Percentiles rank a stretch among this genome's conserved stretches.
Evolutionary conservation across 2,797 vertebrate species (phyloP).

Genomic region (Hylomyscus alleni): DNA sequence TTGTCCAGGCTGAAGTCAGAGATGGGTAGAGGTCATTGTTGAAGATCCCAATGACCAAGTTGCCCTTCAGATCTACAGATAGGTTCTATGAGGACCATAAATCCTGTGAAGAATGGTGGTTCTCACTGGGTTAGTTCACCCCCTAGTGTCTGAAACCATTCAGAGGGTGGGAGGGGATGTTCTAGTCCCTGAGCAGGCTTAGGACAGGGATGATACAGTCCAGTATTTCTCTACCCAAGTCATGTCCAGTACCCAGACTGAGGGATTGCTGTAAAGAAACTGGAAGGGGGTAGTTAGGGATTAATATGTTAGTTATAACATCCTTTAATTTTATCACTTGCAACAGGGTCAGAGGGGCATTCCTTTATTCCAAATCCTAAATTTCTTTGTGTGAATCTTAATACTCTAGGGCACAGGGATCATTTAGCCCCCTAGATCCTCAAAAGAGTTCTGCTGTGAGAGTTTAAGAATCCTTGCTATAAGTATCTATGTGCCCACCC

Average conservation of each 20-base stretch:
- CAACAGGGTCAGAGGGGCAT: not conserved
- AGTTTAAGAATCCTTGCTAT: not conserved
- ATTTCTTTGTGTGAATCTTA: not conserved
- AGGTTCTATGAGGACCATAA: not conserved
- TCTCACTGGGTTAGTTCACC: not conserved
- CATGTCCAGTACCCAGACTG: not conserved
- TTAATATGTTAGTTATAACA: not conserved
- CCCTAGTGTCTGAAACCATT: not conserved
- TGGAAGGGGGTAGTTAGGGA: not conserved
- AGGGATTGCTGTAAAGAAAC: conserved; percentile 1
- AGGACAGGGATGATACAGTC: not conserved
- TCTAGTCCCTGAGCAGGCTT: not conserved
- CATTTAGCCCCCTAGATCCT: not conserved
- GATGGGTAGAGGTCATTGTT: not conserved
- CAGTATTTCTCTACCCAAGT: not conserved
- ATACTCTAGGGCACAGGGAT: not conserved
- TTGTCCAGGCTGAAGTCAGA: not conserved
- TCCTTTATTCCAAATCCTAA: not conserved
- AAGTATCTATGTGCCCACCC: not conserved
- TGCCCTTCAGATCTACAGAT: not conserved
- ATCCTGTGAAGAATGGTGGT: not conserved
- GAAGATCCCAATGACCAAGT: not conserved
- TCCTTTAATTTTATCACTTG: not conserved
- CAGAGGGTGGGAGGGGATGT: not conserved
- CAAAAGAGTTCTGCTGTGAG: conserved; percentile 10